Evolutionary conservation across 2,797 vertebrate genomes (phyloP).

Genomic region (Allobates femoralis): DNA sequence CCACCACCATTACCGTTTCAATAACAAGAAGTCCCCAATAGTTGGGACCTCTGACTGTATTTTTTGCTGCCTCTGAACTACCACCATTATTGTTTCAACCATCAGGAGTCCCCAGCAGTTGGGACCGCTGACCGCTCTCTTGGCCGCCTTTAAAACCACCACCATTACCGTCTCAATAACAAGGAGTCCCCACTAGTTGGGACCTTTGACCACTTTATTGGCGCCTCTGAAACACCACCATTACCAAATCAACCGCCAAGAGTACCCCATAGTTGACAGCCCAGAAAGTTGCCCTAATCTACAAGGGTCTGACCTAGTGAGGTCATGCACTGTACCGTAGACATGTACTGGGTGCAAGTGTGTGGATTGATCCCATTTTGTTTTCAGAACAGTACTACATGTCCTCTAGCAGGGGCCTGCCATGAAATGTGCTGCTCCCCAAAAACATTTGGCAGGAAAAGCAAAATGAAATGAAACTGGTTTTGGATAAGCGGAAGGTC

Average conservation of each 20-base stretch:
- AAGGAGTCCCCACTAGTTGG: too few relatives aligned
- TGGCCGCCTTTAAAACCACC: not conserved
- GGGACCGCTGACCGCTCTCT: not conserved
- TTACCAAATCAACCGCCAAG: not conserved
- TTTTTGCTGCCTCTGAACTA: not conserved
- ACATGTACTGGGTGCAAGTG: not conserved
- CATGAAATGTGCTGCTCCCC: conserved; percentile 51
- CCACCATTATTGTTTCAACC: not conserved
- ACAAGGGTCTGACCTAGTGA: not conserved
- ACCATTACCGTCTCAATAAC: not conserved
- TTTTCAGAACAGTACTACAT: conserved; percentile 32
- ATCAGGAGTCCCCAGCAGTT: not conserved
- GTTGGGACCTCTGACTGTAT: too few relatives aligned
- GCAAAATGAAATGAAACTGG: conserved; percentile 61
- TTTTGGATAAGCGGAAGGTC: conserved; percentile 60
- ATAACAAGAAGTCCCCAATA: too few relatives aligned
- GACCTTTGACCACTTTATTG: too few relatives aligned
- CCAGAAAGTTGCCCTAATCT: not conserved
- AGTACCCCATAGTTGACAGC: not conserved
- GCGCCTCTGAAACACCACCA: not conserved
- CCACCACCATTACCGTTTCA: not conserved
- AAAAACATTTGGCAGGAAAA: conserved; percentile 59
- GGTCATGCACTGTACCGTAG: not conserved
- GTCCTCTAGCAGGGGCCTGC: conserved; percentile 46
- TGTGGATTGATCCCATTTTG: conserved; percentile 21